phyloP scores from a whole-genome alignment of 2,888 invertebrate species.

The Hirtodrosophila alboralis region DNA sequence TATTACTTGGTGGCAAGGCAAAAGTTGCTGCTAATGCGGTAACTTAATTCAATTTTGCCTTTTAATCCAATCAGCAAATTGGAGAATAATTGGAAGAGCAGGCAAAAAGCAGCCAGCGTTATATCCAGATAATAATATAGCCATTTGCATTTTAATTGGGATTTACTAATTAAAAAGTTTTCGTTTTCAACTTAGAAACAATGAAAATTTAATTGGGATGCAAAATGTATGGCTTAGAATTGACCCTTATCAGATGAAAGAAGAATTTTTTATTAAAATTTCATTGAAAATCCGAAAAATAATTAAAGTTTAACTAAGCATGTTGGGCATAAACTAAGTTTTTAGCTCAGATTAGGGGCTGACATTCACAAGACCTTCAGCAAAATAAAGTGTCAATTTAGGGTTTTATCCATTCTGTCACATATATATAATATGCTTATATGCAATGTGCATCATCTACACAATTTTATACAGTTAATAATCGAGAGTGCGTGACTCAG shows the following conservation, averaged over 20 bases:
- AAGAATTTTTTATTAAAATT: not conserved
- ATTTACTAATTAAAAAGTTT: slow-evolving; percentile 75
- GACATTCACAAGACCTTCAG: slow-evolving; percentile 8
- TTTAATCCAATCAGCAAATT: slow-evolving; percentile 76
- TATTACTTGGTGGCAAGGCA: slow-evolving; percentile 4
- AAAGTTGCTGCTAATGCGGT: slow-evolving; percentile 60
- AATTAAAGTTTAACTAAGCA: no score
- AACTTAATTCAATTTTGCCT: slow-evolving; percentile 73
- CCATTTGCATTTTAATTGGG: slow-evolving; percentile 71
- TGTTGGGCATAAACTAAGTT: no score
- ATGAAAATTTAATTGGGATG: slow-evolving; percentile 28
- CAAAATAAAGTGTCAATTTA: no score
- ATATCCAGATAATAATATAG: slow-evolving; percentile 66
- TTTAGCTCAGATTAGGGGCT: no score
- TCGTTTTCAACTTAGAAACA: no score
- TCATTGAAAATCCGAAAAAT: no score
- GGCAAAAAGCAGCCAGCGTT: slow-evolving; percentile 27
- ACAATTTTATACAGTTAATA: slow-evolving; percentile 16
- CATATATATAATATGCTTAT: no score
- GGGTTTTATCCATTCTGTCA: no score
- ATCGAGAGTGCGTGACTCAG: slow-evolving; percentile 41
- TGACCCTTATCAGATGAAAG: slow-evolving; percentile 11
- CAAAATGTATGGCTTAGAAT: slow-evolving; percentile 2
- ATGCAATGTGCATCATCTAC: no score
- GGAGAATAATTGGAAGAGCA: slow-evolving; percentile 62